Percentiles rank a stretch among this genome's conserved stretches.
These are phyloP conservation scores for Drosophila novamexicana DNA, from an alignment of 1,140 invertebrate species.

Conservation along the genomic window DNA sequence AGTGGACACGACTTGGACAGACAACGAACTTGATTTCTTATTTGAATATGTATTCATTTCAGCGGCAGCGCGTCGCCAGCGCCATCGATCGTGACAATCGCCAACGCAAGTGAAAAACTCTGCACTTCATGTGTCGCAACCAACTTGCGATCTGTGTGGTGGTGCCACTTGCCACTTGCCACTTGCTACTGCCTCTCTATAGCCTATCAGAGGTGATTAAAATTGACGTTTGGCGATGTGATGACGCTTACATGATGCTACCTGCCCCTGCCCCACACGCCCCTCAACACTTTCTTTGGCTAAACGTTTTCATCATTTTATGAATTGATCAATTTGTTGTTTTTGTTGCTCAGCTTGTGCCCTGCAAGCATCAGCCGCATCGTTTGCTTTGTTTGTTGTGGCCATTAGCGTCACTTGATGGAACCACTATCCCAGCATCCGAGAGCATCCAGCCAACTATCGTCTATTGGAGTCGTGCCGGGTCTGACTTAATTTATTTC, in stretches of 20 bases:
- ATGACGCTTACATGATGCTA: slow-evolving; percentile 46
- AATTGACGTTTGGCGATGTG: slow-evolving; percentile 77
- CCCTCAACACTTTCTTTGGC: slow-evolving; percentile 71
- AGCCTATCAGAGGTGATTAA: slow-evolving; percentile 73
- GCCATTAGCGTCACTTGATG: slow-evolving; percentile 80
- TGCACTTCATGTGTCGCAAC: slow-evolving; percentile 76
- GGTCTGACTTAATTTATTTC: slow-evolving; percentile 71
- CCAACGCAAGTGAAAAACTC: slow-evolving; percentile 82
- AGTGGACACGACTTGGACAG: background rate
- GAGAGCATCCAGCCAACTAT: background rate
- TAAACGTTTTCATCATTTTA: slow-evolving; percentile 81
- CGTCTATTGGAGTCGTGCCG: slow-evolving; percentile 37
- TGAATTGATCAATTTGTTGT: slow-evolving; percentile 81
- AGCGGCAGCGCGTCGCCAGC: slow-evolving; percentile 59
- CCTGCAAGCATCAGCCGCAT: slow-evolving; percentile 64
- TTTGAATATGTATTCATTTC: slow-evolving; percentile 78
- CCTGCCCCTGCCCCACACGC: slow-evolving; percentile 3
- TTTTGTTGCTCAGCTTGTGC: slow-evolving; percentile 44
- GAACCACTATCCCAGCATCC: slow-evolving; percentile 26
- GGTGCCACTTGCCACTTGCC: slow-evolving; percentile 17
- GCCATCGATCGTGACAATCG: slow-evolving; percentile 79
- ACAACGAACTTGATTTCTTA: slow-evolving; percentile 73
- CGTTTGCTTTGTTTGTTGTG: slow-evolving; percentile 80
- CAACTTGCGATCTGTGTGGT: slow-evolving; percentile 22
- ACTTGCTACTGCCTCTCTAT: slow-evolving; percentile 5